Base-by-base conservation (phyloP, 2,113 vertebrate genomes). In the Benitochromis conjunctus region DNA sequence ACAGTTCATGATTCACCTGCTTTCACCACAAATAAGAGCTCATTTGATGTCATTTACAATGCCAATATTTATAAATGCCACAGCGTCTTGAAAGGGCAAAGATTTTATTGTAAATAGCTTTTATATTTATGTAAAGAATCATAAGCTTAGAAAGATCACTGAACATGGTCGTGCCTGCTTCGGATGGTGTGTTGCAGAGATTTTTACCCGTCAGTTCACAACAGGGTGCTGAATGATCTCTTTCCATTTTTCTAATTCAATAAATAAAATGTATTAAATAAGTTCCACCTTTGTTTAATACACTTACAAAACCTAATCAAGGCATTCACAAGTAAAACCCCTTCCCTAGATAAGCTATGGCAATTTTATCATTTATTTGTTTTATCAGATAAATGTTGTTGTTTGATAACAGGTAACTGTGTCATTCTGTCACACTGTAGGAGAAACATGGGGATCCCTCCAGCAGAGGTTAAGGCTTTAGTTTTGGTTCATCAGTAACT, bases 321-420 rank as follows among this genome's bases (percentile, higher is more conserved):
- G 34, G 29, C 14, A 34, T 60, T 60, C 57, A 64, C 6, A 64
- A 0, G 1, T 38, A n/a, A 64, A 7, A 9, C n/a, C 31, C 38
- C 16, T n/a, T 64, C 4, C 1, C 19, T 4, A 64, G 4, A 64
- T 64, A 38, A 38, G 2, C 1, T 3, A 0, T 19, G 58, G 29
- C 14, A 38, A 2, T 21, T 38, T 38, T 38, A 38, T 38, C 6
- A 66, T 38, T 8, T 41, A 41, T 66, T 62, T 21, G 34, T 4
- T 66, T 66, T 41, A 66, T 66, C 36, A 66, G 18, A 66, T 14
- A 41, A 41, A 41, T 66, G 11, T 66, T 21, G 13, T 21, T 21
- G 11, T 21, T 55, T n/a, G 34, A 38, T 64, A 64, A 38, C 60
- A 19, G 3, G 1, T 19, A 9, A 34, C 4, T 31, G 7, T 18